Evolutionary conservation across 2,797 vertebrate species (phyloP).

Genomic region (Gadopsis marmoratus): DNA sequence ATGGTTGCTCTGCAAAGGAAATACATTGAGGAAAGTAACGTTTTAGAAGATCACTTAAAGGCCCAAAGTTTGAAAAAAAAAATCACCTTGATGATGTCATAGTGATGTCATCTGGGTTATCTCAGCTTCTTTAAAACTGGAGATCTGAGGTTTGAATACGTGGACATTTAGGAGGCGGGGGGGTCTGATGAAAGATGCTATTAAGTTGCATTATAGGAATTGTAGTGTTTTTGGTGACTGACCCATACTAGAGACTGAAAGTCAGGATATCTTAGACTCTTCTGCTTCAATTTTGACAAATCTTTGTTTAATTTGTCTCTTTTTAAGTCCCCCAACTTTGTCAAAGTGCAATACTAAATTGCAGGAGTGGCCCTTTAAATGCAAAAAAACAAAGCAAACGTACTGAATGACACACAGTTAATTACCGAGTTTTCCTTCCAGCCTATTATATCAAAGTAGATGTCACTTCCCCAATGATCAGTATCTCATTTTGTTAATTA

Average conservation of each 20-base stretch:
- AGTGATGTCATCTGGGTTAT: not conserved
- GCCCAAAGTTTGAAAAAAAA: not conserved
- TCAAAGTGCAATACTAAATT: not conserved
- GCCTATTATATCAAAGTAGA: not conserved
- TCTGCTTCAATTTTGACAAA: not conserved
- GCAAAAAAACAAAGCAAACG: not conserved
- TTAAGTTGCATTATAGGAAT: conserved; percentile 16
- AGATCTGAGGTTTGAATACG: not conserved
- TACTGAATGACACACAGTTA: not conserved
- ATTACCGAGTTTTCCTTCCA: not conserved
- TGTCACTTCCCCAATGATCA: not conserved
- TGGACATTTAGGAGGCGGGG: not conserved
- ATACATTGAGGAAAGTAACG: not conserved
- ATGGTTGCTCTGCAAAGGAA: conserved; percentile 1
- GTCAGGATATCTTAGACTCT: not conserved
- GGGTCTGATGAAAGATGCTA: not conserved
- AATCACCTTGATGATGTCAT: not conserved
- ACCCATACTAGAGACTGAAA: not conserved
- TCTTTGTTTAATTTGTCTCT: not conserved
- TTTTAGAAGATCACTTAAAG: conserved; percentile 17
- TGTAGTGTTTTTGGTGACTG: not conserved
- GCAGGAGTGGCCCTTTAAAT: not conserved
- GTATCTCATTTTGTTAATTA: conserved; percentile 4
- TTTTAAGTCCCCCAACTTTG: not conserved
- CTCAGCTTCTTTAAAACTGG: not conserved